Conservation (phyloP, 2,797 vertebrate genomes). For the Coreius guichenoti region DNA sequence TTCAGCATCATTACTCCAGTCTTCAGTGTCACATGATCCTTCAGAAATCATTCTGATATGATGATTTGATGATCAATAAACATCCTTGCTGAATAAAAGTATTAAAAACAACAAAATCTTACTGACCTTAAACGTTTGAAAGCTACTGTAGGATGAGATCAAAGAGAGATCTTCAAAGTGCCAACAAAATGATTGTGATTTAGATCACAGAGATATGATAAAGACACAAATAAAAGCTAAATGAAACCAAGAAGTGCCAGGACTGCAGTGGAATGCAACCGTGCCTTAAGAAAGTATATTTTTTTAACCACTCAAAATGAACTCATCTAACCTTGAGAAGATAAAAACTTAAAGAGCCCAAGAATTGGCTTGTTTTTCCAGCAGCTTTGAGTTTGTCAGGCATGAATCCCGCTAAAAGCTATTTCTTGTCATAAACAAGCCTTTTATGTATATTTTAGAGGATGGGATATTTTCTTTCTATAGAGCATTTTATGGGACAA, state of each 20-base stretch:
- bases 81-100: background rate
- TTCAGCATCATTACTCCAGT: background rate
- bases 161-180: background rate
- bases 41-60: background rate
- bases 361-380: background rate
- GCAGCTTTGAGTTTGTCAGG: background rate
- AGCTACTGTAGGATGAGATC: background rate
- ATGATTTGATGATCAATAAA: background rate
- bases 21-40: background rate
- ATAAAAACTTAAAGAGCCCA: background rate
- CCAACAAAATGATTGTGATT: background rate
- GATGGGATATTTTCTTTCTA: background rate
- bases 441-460: background rate
- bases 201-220: background rate
- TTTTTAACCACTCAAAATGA: background rate
- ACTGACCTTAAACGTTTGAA: background rate
- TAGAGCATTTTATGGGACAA: background rate
- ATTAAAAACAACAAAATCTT: background rate
- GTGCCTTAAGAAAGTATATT: background rate
- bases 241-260: background rate
- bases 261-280: background rate
- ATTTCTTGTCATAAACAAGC: background rate
- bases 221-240: background rate
- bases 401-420: background rate
- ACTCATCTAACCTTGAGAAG: background rate